Evolutionary conservation across 2,888 invertebrate species (phyloP).

Genomic region (Acanthosepion lycidas): DNA sequence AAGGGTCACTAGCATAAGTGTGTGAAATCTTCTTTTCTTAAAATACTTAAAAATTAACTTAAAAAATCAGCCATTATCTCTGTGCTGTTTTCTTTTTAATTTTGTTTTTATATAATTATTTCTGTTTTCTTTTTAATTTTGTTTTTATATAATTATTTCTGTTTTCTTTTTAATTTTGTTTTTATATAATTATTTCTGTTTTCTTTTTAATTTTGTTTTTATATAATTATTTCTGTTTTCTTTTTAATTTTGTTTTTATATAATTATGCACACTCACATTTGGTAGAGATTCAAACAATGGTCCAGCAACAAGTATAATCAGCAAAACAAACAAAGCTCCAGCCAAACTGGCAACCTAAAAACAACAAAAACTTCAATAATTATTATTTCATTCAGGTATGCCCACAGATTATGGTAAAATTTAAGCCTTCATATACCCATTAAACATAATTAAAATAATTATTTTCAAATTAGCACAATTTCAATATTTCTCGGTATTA

Average conservation of each 20-base stretch:
- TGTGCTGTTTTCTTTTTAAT: neutral
- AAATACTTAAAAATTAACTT: too few species aligned
- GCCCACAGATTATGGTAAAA: too few species aligned
- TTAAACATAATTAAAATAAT: too few species aligned
- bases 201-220: neutral
- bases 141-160: neutral
- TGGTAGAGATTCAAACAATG: neutral
- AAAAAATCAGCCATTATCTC: too few species aligned
- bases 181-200: neutral
- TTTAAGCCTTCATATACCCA: too few species aligned
- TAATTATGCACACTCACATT: neutral
- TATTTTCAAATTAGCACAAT: too few species aligned
- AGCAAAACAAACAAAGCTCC: neutral
- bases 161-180: neutral
- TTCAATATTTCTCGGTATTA: too few species aligned
- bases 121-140: neutral
- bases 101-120: neutral
- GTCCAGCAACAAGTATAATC: neutral
- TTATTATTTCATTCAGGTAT: neutral
- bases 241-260: neutral
- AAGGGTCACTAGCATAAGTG: too few species aligned
- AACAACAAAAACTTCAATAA: neutral
- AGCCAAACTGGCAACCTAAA: conserved; percentile 24
- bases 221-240: neutral
- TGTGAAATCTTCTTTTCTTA: too few species aligned